These are phyloP conservation scores for Smittia sp. DNA, from an alignment of 2,888 invertebrate genomes.

Conservation along the genomic window DNA sequence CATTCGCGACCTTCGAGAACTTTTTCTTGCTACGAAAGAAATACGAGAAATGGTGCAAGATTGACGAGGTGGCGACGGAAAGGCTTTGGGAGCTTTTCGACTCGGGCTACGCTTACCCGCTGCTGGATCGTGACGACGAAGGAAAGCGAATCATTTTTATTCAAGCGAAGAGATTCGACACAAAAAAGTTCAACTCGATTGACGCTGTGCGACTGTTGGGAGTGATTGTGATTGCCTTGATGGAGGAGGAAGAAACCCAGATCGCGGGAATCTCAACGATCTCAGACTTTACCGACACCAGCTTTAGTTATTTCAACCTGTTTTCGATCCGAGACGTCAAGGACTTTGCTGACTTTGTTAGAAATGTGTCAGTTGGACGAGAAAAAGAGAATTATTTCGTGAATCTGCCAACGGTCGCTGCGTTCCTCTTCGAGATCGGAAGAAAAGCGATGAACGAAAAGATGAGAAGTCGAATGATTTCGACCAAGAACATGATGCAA, in stretches of 20 bases:
- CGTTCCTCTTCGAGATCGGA: slow-evolving; percentile 27
- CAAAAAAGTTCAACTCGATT: slow-evolving; percentile 8
- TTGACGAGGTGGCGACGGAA: neutral
- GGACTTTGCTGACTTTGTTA: slow-evolving; percentile 23
- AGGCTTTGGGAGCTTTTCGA: slow-evolving; percentile 26
- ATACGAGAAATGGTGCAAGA: slow-evolving; percentile 30
- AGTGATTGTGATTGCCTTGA: neutral
- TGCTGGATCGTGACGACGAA: slow-evolving; percentile 24
- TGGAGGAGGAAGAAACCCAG: slow-evolving; percentile 37
- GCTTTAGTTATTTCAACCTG: slow-evolving; percentile 26
- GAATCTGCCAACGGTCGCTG: slow-evolving; percentile 17
- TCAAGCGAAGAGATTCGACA: slow-evolving; percentile 27
- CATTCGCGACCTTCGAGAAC: slow-evolving; percentile 23
- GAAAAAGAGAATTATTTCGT: slow-evolving; percentile 39
- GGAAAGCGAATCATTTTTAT: slow-evolving; percentile 29
- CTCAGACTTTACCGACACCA: slow-evolving; percentile 16
- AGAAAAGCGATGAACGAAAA: slow-evolving; percentile 22
- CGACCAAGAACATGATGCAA: slow-evolving; percentile 19
- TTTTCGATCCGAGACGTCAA: slow-evolving; percentile 18
- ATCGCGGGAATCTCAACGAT: slow-evolving; percentile 31
- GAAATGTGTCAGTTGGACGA: slow-evolving; percentile 20
- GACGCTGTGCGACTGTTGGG: slow-evolving; percentile 25
- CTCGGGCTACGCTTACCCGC: slow-evolving; percentile 22
- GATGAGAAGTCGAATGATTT: slow-evolving; percentile 20
- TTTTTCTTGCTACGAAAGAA: slow-evolving; percentile 21